Evolutionary conservation across 2,797 vertebrate species (phyloP), one percentile per base, ranked within the genome.

Genomic region (Coregonus sp.): DNA sequence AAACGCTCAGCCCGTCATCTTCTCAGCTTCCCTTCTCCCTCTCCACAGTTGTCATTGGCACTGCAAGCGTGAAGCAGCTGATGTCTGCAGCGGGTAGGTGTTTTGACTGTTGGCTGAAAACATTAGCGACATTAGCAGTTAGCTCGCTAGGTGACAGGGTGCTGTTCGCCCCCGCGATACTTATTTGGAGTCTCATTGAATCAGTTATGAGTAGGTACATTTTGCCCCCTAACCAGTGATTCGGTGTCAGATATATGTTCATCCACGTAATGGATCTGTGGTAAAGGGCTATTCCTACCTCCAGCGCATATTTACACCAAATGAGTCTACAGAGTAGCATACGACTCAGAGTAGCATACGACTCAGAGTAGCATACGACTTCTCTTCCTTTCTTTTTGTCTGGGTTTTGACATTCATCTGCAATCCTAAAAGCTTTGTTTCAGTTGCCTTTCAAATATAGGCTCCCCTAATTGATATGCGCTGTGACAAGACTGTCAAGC

Each of bases 361-460:
- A 89, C 87, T 59, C 16, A 81, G 82, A 79, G 65, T 67, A 63
- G 59, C 79, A 12, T 11, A 47, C 9, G 11, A 68, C 50, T 66
- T 83, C 79, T 86, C 76, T 78, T 81, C 25, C 25, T 25, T 25
- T 72, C 3, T 31, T 40, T 50, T 72, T 59, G 18, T 33, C 37
- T 40, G 5, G 31, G 73, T 74, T 87, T 80, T 85, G 87, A 88
- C 86, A 84, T 88, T 86, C 81, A 63, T 76, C 73, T 79, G 67
- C 47, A 20, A 74, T 20, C 35, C 76, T 77, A 78, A 69, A 72
- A 35, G 31, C 65, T 25, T 47, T 20, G 16, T 80, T 82, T 73
- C 11, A 18, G 50, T 40, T 54, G 7, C 51, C 16, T 50, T 76
- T 72, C 47, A 63, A 11, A 47, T 12, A 47, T 12, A 47, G 35